phyloP scores from a whole-genome alignment of 2,888 invertebrate species.

The Melinaea menophilus region DNA sequence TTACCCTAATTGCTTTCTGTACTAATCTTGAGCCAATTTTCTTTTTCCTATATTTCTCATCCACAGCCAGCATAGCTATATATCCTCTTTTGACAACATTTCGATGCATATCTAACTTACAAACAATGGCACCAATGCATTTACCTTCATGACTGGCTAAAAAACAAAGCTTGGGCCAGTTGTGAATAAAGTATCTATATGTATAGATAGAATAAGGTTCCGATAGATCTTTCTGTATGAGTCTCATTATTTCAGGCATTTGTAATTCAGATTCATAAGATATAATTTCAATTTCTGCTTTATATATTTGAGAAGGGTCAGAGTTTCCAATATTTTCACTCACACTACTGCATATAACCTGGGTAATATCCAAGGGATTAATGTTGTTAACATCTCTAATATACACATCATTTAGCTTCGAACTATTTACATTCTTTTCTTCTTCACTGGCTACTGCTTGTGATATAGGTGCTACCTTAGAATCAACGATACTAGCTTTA shows the following conservation, averaged over 20 bases:
- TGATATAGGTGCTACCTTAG: conserved; percentile 44
- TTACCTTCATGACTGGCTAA: conserved; percentile 92
- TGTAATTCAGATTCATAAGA: conserved; percentile 96
- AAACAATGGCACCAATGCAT: conserved; percentile 98
- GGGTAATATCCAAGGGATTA: conserved; percentile 17
- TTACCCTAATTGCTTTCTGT: conserved; percentile 85
- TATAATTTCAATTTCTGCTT: conserved; percentile 64
- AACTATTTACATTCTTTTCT: conserved; percentile 62
- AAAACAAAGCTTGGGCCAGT: conserved; percentile 99
- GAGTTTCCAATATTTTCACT: conserved; percentile 38
- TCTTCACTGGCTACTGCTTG: conserved; percentile 47
- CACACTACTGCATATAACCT: conserved; percentile 15
- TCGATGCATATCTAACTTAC: conserved; percentile 96
- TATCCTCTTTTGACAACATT: conserved; percentile 96
- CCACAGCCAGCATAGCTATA: conserved; percentile 99
- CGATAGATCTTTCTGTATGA: conserved; percentile 98
- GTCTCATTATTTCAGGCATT: conserved; percentile 99
- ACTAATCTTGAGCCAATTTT: conserved; percentile 94
- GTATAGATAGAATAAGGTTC: conserved; percentile 99
- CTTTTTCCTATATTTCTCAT: conserved; percentile 94
- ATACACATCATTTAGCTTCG: conserved; percentile 55
- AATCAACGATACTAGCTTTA: conserved; percentile 46
- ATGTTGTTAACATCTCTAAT: conserved; percentile 21
- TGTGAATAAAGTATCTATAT: conserved; percentile 99
- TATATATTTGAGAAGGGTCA: conserved; percentile 39